phyloP scores from a whole-genome alignment of 2,888 invertebrate species.

The Tetragonisca angustula region DNA sequence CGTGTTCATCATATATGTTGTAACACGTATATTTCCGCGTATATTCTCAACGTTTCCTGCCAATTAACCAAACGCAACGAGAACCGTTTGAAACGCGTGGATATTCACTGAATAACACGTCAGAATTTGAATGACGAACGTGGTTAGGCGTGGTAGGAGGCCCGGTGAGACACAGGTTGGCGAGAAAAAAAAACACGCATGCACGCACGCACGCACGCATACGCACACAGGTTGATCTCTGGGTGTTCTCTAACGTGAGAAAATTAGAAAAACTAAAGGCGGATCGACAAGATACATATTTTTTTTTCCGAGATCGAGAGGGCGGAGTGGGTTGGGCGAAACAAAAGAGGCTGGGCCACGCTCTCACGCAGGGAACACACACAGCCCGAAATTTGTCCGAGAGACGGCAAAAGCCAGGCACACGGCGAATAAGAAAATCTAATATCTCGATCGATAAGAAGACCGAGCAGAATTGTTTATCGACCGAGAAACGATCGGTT shows the following conservation, averaged over 20 bases:
- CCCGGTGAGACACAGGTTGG: not conserved
- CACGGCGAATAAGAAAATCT: not conserved
- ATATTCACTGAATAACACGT: not conserved
- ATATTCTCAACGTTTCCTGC: not conserved
- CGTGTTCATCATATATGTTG: slow-evolving; percentile 8
- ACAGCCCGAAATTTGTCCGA: not conserved
- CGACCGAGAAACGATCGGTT: not conserved
- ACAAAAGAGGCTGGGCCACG: not conserved
- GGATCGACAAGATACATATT: not conserved
- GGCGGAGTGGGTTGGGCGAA: not conserved
- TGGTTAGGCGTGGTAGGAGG: slow-evolving; percentile 47
- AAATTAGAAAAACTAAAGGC: not conserved
- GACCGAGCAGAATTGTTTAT: slow-evolving; percentile 3
- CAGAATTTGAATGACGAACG: slow-evolving; percentile 7
- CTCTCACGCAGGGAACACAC: too few species aligned
- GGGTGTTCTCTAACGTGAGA: not conserved
- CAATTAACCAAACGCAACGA: not conserved
- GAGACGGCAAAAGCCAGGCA: not conserved
- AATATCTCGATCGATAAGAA: slow-evolving; percentile 19
- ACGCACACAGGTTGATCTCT: not conserved
- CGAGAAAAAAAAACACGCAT: not conserved
- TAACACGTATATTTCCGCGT: not conserved
- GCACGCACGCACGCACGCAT: too few species aligned
- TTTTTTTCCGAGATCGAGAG: not conserved
- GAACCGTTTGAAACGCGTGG: not conserved